Evolutionary conservation across 1,140 invertebrate species (phyloP).

Genomic region (Rhagoletis zephyria): DNA sequence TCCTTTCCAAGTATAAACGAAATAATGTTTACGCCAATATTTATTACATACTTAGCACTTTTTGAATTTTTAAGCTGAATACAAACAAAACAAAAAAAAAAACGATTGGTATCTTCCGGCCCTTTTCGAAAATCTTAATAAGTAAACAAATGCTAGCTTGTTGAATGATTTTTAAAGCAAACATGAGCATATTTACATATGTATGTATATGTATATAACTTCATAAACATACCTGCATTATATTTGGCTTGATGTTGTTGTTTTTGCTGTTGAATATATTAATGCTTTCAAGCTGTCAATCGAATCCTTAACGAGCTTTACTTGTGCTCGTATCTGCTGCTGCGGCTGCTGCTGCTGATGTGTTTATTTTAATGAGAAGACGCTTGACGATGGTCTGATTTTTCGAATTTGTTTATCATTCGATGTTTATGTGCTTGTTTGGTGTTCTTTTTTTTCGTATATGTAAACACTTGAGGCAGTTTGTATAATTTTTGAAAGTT

Average conservation of each 20-base stretch:
- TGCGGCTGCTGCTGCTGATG: not conserved
- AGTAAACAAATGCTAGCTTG: not conserved
- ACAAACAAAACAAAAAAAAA: no score
- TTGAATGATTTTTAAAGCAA: no score
- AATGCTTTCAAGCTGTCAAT: not conserved
- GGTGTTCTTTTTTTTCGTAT: not conserved
- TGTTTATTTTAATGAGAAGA: conserved; percentile 2
- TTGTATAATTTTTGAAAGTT: not conserved
- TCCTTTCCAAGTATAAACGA: no score
- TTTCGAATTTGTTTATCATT: conserved; percentile 45
- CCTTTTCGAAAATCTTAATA: no score
- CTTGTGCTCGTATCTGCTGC: not conserved
- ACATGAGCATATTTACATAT: no score
- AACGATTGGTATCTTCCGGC: no score
- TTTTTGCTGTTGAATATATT: not conserved
- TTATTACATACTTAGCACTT: no score
- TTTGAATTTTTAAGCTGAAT: no score
- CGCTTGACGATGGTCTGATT: not conserved
- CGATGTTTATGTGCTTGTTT: no score
- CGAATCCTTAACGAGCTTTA: conserved; percentile 12
- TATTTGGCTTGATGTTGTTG: not conserved
- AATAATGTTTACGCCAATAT: no score
- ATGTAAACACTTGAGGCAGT: not conserved
- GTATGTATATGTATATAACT: not conserved
- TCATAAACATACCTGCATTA: conserved; percentile 24